phyloP scores from a whole-genome alignment of 37 sponge, comb jelly and placozoan genomes.

The Cliona cf. orientalis region DNA sequence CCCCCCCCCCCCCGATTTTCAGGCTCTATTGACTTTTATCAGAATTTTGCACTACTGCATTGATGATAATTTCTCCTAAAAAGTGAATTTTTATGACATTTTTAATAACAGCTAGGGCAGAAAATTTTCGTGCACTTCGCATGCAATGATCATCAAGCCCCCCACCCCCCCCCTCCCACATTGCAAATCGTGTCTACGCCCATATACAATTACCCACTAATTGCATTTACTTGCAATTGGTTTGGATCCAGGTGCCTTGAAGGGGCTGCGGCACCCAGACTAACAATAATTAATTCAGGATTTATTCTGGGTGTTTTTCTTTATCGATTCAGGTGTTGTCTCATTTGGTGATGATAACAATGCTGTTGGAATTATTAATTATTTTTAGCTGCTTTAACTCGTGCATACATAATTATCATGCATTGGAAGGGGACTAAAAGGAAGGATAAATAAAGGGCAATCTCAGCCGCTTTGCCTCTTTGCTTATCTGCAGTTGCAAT shows the following conservation, averaged over 20 bases:
- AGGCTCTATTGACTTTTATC: too few relatives aligned
- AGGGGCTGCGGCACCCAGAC: conserved; percentile 5
- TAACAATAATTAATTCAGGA: neutral
- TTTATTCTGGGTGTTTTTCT: neutral
- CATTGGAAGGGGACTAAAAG: too few relatives aligned
- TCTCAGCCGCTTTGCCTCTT: too few relatives aligned
- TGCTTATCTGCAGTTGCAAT: too few relatives aligned
- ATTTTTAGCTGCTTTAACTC: conserved; percentile 17
- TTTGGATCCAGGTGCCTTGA: neutral
- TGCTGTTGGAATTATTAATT: conserved; percentile 60
- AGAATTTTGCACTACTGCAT: too few relatives aligned
- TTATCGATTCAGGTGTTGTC: conserved; percentile 8
- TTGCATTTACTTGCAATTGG: neutral
- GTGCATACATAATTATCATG: too few relatives aligned
- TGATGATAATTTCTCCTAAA: conserved; percentile 26
- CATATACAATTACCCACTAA: neutral
- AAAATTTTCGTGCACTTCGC: too few relatives aligned
- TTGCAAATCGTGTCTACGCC: too few relatives aligned
- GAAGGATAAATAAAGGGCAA: too few relatives aligned
- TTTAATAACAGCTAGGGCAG: neutral
- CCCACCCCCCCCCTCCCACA: too few relatives aligned
- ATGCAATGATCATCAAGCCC: too few relatives aligned
- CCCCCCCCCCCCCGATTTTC: too few relatives aligned
- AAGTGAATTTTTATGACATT: neutral
- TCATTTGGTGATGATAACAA: conserved; percentile 65